phyloP scores from a whole-genome alignment of 2,888 invertebrate genomes.

The Brachyptera risi region DNA sequence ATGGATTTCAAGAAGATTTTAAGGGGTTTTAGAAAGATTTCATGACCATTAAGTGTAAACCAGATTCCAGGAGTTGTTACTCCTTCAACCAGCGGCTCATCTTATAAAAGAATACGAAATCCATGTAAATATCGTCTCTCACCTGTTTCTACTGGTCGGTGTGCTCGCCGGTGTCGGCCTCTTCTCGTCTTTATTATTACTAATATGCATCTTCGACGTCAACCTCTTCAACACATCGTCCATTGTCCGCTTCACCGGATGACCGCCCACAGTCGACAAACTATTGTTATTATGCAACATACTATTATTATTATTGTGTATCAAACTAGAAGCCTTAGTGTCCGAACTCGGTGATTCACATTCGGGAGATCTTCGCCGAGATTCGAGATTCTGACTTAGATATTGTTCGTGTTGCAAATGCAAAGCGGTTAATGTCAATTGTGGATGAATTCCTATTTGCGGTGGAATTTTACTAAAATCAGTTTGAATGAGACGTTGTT shows the following conservation, averaged over 20 bases:
- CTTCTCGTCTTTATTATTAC: constrained; percentile 61
- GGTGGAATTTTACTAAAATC: constrained; percentile 37
- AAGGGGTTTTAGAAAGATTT: too few relatives aligned
- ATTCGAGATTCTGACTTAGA: constrained; percentile 41
- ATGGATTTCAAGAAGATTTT: too few relatives aligned
- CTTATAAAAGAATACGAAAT: too few relatives aligned
- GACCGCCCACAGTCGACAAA: constrained; percentile 49
- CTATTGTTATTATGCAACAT: constrained; percentile 47
- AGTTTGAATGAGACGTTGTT: constrained; percentile 41
- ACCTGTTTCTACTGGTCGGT: constrained; percentile 48
- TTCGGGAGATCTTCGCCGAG: constrained; percentile 58
- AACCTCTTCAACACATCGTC: constrained; percentile 85
- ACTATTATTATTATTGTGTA: constrained; percentile 38
- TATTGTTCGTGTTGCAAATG: constrained; percentile 56
- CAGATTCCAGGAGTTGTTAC: too few relatives aligned
- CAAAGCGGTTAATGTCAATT: constrained; percentile 33
- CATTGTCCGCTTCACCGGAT: constrained; percentile 61
- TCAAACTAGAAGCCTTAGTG: constrained; percentile 48
- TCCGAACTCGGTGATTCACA: constrained; percentile 68
- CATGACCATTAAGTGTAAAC: too few relatives aligned
- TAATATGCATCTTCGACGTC: constrained; percentile 80
- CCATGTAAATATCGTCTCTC: too few relatives aligned
- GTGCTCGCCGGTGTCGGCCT: constrained; percentile 67
- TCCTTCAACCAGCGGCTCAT: too few relatives aligned
- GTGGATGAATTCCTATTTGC: constrained; percentile 31